Evolutionary conservation across 1,140 invertebrate species (phyloP), one percentile per base, ranked within the genome.

Genomic region (Neodiprion pinetum): DNA sequence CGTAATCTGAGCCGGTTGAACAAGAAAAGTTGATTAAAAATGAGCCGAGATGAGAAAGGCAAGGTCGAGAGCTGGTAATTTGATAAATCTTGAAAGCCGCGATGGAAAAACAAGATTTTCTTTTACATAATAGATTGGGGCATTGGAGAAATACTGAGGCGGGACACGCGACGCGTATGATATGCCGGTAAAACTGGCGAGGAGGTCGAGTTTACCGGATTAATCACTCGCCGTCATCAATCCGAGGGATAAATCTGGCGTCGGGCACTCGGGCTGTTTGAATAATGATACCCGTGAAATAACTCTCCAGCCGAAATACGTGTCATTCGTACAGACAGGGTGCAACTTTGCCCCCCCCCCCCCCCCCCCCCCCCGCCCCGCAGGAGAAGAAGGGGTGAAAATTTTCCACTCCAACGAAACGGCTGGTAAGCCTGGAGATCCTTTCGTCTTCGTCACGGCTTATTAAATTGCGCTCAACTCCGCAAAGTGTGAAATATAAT

Each of bases 131-230:
- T 40, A 5, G 28, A 40, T 40, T 40, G 28, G 28, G 5, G 28
- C 28, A 49, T 73, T 67, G 53, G 17, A 14, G 61, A 48, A 23
- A 73, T 49, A 40, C 48, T 61, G 40, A 67, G 12, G 23, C 23
- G 47, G 23, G 17, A 14, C 72, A 73, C 72, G 65, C 72, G 72
- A 73, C 23, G 7, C 53, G 9, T 5, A 61, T 9, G 53, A 14
- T 40, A 40, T 40, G 2, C 28, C 28, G 28, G 28, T 40, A 5
- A 61, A 61, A 4, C 53, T 5, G n/a, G 11, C 53, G 53, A 61
- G 53, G n/a, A 61, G 53, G 53, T 61, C 53, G 9, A 61, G 53
- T 61, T 61, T 61, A 9, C 11, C n/a, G 53, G 9, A 17, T 61
- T 61, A 61, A 61, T 61, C 53, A 61, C 11, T 7, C 11, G n/a